phyloP scores from a whole-genome alignment of 2,797 vertebrate species.

The Pipistrellus pygmaeus region DNA sequence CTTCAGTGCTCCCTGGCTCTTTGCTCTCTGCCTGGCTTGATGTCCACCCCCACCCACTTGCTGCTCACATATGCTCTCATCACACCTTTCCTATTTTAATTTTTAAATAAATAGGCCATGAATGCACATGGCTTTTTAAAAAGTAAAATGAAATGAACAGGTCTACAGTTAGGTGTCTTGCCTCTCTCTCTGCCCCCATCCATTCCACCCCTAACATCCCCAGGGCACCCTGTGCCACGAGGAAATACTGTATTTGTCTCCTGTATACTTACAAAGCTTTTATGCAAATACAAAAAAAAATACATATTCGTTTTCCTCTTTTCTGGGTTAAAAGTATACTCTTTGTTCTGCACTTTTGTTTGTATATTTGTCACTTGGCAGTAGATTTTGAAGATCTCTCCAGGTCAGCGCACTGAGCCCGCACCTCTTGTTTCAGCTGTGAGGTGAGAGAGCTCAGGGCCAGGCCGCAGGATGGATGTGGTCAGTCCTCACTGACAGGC shows the following conservation, averaged over 20 bases:
- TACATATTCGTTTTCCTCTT: background rate
- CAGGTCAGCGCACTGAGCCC: background rate
- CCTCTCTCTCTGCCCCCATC: background rate
- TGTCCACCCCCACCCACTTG: background rate
- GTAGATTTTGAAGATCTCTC: background rate
- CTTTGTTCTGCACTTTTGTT: background rate
- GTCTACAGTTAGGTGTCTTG: background rate
- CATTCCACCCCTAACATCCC: background rate
- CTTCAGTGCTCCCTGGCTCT: background rate
- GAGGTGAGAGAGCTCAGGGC: background rate
- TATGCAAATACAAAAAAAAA: slow-evolving; percentile 5
- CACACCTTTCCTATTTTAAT: background rate
- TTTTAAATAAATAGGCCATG: slow-evolving; percentile 14
- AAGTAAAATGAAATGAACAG: background rate
- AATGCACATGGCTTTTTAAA: background rate
- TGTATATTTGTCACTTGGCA: background rate
- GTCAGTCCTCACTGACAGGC: background rate
- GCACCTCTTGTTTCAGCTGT: background rate
- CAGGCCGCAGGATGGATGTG: accelerated
- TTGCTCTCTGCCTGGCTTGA: background rate
- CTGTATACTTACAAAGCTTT: background rate
- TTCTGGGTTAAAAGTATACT: background rate
- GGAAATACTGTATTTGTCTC: slow-evolving; percentile 3
- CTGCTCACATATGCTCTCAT: slow-evolving; percentile 41
- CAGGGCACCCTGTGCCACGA: too few relatives aligned